Percentiles rank a stretch among this genome's conserved stretches.
phyloP scores from a whole-genome alignment of 2,113 vertebrate genomes.

The Gorilla gorilla region DNA sequence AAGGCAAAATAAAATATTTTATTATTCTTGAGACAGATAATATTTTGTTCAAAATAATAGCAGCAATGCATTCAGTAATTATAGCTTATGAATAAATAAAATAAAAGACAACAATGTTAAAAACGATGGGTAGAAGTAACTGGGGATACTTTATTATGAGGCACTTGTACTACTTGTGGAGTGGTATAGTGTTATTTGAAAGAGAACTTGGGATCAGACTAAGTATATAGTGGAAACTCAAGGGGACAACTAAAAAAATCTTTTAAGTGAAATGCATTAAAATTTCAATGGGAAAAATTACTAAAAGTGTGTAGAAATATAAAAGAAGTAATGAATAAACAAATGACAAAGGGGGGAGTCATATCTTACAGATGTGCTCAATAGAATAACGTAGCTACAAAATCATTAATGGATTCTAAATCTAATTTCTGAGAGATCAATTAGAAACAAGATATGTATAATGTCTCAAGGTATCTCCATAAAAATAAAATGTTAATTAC shows the following conservation, averaged over 20 bases:
- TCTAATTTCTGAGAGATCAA: neutral
- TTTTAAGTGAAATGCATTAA: neutral
- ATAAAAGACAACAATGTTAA: neutral
- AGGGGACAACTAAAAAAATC: neutral
- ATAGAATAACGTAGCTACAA: neutral
- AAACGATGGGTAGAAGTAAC: neutral
- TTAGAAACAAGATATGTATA: neutral
- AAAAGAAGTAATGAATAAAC: no score
- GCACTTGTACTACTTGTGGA: no score
- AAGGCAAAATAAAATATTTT: no score
- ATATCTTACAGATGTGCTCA: neutral
- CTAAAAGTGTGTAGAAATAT: no score
- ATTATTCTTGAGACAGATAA: no score
- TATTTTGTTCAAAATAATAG: no score
- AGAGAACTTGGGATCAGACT: neutral
- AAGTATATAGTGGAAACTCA: neutral
- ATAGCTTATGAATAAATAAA: neutral
- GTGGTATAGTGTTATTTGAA: no score
- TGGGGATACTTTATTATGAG: neutral
- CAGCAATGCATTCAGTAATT: neutral
- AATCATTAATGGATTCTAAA: neutral
- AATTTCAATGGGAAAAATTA: neutral
- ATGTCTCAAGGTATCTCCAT: neutral
- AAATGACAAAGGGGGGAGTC: no score
- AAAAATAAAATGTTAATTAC: neutral